phyloP scores from a whole-genome alignment of 2,888 invertebrate species.

The Sinelater perroti region DNA sequence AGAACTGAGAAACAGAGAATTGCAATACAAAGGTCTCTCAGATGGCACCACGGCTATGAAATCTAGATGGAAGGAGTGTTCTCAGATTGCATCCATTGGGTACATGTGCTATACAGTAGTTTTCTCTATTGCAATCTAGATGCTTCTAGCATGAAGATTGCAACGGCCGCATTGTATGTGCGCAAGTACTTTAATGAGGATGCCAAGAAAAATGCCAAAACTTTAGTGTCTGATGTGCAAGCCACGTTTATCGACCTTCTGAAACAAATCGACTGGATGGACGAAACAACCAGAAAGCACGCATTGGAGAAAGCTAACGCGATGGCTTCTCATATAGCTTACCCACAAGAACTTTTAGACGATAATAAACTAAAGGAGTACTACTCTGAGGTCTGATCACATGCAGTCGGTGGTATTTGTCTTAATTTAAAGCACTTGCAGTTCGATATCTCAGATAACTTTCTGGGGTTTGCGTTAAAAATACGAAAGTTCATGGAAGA shows the following conservation, averaged over 20 bases:
- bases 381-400: slow-evolving; percentile 68
- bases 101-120: not conserved
- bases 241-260: slow-evolving; percentile 50
- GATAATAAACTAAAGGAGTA: slow-evolving; percentile 66
- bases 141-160: slow-evolving; percentile 70
- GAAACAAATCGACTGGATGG: slow-evolving; percentile 54
- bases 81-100: not conserved
- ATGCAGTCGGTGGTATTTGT: not conserved
- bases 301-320: slow-evolving; percentile 60
- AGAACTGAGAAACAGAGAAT: slow-evolving; percentile 23
- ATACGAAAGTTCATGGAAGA: slow-evolving; percentile 63
- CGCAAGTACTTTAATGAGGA: slow-evolving; percentile 76
- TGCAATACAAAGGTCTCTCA: slow-evolving; percentile 12
- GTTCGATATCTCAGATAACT: slow-evolving; percentile 51
- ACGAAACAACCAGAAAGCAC: slow-evolving; percentile 50
- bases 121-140: slow-evolving; percentile 3
- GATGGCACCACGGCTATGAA: slow-evolving; percentile 7
- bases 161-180: slow-evolving; percentile 82
- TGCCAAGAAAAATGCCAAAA: slow-evolving; percentile 45
- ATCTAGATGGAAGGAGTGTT: slow-evolving; percentile 24
- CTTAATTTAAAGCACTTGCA: not conserved
- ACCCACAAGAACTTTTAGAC: slow-evolving; percentile 72
- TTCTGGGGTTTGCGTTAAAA: slow-evolving; percentile 62
- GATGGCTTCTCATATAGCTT: slow-evolving; percentile 65
- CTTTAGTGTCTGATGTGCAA: slow-evolving; percentile 53